Evolutionary conservation across 2,888 invertebrate species (phyloP).

Genomic region (Argyresthia albistria): DNA sequence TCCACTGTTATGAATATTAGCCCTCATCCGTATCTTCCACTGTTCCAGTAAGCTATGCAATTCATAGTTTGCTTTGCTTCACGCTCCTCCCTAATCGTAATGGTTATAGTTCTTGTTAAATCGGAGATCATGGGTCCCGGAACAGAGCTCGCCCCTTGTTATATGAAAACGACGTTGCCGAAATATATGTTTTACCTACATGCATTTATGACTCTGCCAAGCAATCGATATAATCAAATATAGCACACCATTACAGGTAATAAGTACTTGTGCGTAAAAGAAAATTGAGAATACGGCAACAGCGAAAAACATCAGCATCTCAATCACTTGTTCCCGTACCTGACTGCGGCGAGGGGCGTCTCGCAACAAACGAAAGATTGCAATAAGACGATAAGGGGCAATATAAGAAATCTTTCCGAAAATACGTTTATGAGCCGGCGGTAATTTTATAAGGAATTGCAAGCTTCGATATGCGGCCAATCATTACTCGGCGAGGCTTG

Average conservation of each 20-base stretch:
- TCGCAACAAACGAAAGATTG: constrained; percentile 65
- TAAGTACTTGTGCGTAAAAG: background rate
- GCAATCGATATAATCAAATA: background rate
- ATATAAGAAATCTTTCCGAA: constrained; percentile 64
- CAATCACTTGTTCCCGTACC: constrained; percentile 43
- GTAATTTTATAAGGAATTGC: constrained; percentile 66
- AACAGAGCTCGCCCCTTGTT: too few relatives aligned
- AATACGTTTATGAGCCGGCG: constrained; percentile 54
- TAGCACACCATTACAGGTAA: background rate
- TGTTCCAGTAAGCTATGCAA: too few relatives aligned
- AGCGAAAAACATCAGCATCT: constrained; percentile 29
- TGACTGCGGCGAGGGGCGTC: constrained; percentile 32
- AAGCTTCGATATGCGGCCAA: constrained; percentile 59
- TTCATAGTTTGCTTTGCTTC: too few relatives aligned
- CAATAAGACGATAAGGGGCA: constrained; percentile 61
- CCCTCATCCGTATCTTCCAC: too few relatives aligned
- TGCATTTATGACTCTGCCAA: too few relatives aligned
- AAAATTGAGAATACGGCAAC: constrained; percentile 1
- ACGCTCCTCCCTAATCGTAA: too few relatives aligned
- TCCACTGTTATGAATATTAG: background rate
- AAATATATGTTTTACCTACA: too few relatives aligned
- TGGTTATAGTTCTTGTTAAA: too few relatives aligned
- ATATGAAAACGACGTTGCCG: too few relatives aligned
- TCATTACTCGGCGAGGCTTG: constrained; percentile 45
- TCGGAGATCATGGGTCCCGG: too few relatives aligned